Evolutionary conservation across 2,888 invertebrate species (phyloP).

Genomic region (Baccha elongata): DNA sequence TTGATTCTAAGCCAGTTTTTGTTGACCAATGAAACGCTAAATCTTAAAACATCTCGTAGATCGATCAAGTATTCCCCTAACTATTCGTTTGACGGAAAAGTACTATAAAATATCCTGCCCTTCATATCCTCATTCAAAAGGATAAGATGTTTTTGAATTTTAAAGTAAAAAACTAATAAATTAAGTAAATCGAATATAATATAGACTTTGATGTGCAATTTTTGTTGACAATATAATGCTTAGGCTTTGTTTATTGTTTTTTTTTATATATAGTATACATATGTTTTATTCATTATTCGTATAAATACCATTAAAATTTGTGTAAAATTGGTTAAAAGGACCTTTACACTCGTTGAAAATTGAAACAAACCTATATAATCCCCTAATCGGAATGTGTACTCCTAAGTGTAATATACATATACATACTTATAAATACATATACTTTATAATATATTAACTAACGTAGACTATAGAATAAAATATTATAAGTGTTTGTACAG

Average conservation of each 20-base stretch:
- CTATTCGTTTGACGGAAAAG: neutral
- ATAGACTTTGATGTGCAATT: conserved; percentile 76
- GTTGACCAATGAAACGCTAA: no score
- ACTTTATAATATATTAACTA: conserved; percentile 58
- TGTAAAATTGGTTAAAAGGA: conserved; percentile 54
- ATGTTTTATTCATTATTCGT: conserved; percentile 24
- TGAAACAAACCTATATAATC: conserved; percentile 40
- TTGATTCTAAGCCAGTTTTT: no score
- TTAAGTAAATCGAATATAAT: conserved; percentile 67
- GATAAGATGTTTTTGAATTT: conserved; percentile 20
- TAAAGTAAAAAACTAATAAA: conserved; percentile 42
- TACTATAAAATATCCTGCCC: conserved; percentile 38
- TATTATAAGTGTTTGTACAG: conserved; percentile 71
- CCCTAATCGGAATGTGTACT: conserved; percentile 68
- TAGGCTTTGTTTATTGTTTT: conserved; percentile 66
- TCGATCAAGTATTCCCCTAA: conserved; percentile 2
- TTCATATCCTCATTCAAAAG: conserved; percentile 11
- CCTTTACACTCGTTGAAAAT: conserved; percentile 47
- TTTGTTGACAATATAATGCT: conserved; percentile 76
- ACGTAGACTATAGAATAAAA: conserved; percentile 41
- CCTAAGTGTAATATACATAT: conserved; percentile 69
- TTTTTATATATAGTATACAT: conserved; percentile 40
- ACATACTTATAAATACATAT: conserved; percentile 58
- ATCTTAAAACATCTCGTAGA: no score
- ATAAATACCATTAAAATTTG: conserved; percentile 39